Evolutionary conservation across 2,888 invertebrate species (phyloP), one percentile per base, ranked within the genome.

Genomic region (Physocephala rufipes): DNA sequence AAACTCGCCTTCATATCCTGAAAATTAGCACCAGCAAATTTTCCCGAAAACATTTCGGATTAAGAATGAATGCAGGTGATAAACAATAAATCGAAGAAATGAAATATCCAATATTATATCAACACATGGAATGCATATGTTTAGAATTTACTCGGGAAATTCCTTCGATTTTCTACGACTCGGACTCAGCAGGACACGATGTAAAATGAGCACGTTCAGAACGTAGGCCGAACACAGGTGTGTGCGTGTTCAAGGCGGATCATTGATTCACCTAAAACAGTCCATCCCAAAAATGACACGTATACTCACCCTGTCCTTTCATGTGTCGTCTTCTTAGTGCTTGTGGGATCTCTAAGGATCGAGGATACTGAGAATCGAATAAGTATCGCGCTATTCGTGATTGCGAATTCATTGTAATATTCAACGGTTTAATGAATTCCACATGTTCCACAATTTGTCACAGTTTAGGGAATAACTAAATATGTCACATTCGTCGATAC

Each of bases 361-460:
- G 55, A 13, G 21, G 47, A 43, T 36, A 7, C 9, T 36, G 36
- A 7, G 36, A 4, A 36, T 36, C 36, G 36, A n/a, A n/a, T n/a
- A n/a, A n/a, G n/a, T n/a, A n/a, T n/a, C n/a, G n/a, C n/a, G n/a
- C n/a, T n/a, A n/a, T n/a, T n/a, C n/a, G n/a, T n/a, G n/a, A n/a
- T n/a, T n/a, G n/a, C n/a, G n/a, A n/a, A 9, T 36, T 7, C 36
- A 36, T 36, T 36, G 36, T 36, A 7, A 36, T 36, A 7, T 61
- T 68, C 61, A 61, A 68, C 62, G 68, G 61, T 61, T 68, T 62
- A 62, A 68, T 36, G 21, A 68, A 61, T 49, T 68, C 62, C 68
- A 68, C 51, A 68, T 68, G 68, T 61, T 49, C 26, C 36, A 36
- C 36, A 36, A 19, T 19, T 24, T 28, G 58, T 15, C 63, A 19